Conservation (phyloP, 2,797 vertebrate species). For the Anomalospiza imberbis region DNA sequence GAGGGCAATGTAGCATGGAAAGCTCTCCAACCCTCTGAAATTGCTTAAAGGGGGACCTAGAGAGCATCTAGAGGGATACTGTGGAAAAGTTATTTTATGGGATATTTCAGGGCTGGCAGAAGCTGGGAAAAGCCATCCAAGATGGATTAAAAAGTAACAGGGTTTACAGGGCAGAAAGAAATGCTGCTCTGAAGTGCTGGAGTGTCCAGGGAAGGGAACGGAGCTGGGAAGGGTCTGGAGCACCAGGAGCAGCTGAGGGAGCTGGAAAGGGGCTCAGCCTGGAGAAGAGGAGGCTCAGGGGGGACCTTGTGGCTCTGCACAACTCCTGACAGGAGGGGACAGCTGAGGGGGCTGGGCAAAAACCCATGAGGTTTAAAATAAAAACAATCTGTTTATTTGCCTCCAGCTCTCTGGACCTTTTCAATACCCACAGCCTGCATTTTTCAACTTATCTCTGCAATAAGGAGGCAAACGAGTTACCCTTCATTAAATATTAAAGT, state of each 20-base stretch:
- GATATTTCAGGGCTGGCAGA: not conserved
- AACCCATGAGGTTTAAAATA: not conserved
- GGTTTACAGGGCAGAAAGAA: not conserved
- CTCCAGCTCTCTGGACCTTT: not conserved
- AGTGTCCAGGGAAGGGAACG: not conserved
- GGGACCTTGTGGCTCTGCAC: not conserved
- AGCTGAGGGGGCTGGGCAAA: not conserved
- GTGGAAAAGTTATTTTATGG: not conserved
- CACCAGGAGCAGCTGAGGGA: rapidly evolving
- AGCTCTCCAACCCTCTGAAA: constrained; percentile 25
- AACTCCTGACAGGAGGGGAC: not conserved
- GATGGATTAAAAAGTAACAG: not conserved
- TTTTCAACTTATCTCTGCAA: not conserved
- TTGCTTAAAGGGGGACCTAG: constrained; percentile 15
- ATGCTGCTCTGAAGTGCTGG: not conserved
- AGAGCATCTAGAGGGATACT: not conserved
- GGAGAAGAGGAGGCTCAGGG: not conserved
- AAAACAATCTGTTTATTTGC: not conserved
- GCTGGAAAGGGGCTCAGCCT: not conserved
- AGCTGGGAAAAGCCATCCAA: not conserved
- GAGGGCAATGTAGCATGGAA: constrained; percentile 57
- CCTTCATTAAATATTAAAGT: not conserved
- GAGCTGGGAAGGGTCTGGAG: not conserved
- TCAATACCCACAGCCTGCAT: not conserved
- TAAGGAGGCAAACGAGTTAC: not conserved